Evolutionary conservation across 2,888 invertebrate genomes (phyloP).

Genomic region (Lydus trimaculatus): DNA sequence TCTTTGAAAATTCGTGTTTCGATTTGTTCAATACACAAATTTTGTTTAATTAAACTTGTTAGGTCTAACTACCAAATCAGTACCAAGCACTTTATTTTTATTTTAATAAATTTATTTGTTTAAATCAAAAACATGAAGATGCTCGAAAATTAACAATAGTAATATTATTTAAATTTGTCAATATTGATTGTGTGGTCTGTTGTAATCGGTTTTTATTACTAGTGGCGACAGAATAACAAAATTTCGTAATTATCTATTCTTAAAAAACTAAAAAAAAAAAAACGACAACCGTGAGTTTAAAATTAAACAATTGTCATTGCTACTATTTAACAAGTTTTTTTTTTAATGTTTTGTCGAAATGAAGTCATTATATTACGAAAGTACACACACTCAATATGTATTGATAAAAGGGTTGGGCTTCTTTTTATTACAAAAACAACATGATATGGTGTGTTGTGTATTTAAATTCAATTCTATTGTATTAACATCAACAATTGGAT

Average conservation of each 20-base stretch:
- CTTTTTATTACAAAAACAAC: neutral
- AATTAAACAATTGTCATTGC: neutral
- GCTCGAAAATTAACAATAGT: neutral
- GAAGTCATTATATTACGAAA: constrained; percentile 1
- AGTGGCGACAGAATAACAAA: neutral
- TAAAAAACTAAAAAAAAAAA: neutral
- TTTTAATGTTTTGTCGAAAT: neutral
- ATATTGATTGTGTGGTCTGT: neutral
- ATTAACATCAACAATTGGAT: neutral
- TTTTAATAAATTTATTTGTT: neutral
- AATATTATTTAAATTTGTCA: neutral
- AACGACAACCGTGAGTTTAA: no score
- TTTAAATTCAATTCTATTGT: neutral
- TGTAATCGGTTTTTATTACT: neutral
- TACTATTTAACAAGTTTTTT: neutral
- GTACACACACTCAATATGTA: no score
- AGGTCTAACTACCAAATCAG: constrained; percentile 1
- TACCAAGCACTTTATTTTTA: neutral
- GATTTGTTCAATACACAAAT: neutral
- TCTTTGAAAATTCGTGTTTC: neutral
- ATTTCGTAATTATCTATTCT: neutral
- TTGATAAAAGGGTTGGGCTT: neutral
- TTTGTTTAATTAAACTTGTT: neutral
- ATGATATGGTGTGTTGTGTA: neutral
- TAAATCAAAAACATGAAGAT: neutral